Evolutionary conservation across 2,113 vertebrate genomes (phyloP).

Genomic region (Acanthisitta chloris): DNA sequence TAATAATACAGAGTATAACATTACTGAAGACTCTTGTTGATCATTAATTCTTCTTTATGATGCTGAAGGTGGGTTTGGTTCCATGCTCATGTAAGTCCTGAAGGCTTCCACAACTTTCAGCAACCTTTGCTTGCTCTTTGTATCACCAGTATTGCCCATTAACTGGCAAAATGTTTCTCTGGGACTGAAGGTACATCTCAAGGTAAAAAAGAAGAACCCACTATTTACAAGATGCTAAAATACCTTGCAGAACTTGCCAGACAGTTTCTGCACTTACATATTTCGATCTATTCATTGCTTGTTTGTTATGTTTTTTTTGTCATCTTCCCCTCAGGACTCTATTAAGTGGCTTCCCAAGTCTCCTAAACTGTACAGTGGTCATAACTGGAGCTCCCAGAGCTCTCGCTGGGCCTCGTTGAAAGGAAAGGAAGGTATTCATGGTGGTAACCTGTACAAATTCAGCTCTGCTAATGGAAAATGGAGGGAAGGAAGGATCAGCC

Average conservation of each 20-base stretch:
- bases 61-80: neutral
- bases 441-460: constrained; percentile 48
- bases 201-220: neutral
- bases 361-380: constrained; percentile 60
- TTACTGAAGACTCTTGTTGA: neutral
- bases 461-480: constrained; percentile 61
- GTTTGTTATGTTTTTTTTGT: neutral
- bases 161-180: neutral
- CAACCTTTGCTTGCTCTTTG: neutral
- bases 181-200: neutral
- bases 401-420: constrained; percentile 64
- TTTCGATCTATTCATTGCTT: neutral
- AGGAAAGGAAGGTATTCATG: constrained; percentile 62
- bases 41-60: neutral
- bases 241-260: neutral
- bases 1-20: neutral
- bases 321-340: constrained; percentile 29
- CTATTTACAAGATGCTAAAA: neutral
- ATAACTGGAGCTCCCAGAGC: constrained; percentile 68
- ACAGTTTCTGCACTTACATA: neutral
- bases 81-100: neutral
- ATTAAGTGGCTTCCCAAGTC: constrained; percentile 68
- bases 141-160: neutral
- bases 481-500: constrained; percentile 62
- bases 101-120: neutral